Base-by-base conservation (phyloP, 2,888 invertebrate genomes). In the Sceliomorpha sp. region DNA sequence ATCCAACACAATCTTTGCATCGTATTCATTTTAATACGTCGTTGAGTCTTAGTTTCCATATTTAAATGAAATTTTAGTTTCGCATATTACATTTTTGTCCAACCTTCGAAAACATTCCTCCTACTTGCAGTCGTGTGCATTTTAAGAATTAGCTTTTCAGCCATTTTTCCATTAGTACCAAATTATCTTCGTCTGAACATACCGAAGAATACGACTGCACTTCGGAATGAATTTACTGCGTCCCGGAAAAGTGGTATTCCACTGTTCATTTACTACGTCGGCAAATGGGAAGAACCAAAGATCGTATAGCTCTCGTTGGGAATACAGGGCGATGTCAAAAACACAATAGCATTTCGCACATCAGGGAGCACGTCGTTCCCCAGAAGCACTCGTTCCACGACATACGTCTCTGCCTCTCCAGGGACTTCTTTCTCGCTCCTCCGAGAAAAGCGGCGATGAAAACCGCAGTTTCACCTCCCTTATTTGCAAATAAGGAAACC, bases 401-500 rank as follows among this genome's bases (percentile, higher is more conserved):
- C 62, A 44, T 55, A 63, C 55, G 55, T 45, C 48, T 39, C 29
- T 31, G 34, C 15, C 27, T 24, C 51, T 48, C 56, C 9, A 26
- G 58, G 44, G 64, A 58, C 32, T 39, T 45, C 29, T 58, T 58
- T 48, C 42, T 39, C 31, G 15, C 27, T 29, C 15, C 32, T 12
- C 26, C 15, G 37, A 13, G 44, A 20, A 17, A 45, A 26, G 32
- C 24, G 36, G 44, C 27, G 48, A 39, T 40, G 55, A 48, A 48
- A 48, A 55, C 53, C 53, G 40, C 62, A 47, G 40, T 32, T 15
- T 45, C 34, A 42, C 24, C 34, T 12, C 51, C 62, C 59, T 64
- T 70, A 59, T 70, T 64, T 64, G 60, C 60, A 64, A 70, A 70
- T 56, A 64, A 70, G 60, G 50, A 70, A 60, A 32, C 20, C 48